A percentile compares a stretch with the other conserved stretches of the same genome.
These are phyloP conservation scores for Garrulus glandarius DNA, from an alignment of 2,797 vertebrate genomes.

Conservation along the genomic window DNA sequence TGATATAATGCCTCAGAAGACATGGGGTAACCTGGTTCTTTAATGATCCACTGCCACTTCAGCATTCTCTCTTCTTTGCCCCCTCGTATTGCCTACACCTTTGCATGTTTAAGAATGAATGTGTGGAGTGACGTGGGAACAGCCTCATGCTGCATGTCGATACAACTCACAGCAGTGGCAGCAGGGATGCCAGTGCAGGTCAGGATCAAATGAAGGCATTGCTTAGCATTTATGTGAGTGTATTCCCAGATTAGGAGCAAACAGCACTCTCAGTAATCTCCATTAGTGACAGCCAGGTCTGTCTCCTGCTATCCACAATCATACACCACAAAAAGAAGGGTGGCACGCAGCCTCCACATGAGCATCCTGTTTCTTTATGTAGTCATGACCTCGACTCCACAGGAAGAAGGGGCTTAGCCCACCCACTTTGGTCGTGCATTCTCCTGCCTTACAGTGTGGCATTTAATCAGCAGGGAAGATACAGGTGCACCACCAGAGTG, in stretches of 20 bases:
- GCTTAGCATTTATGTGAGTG: not conserved
- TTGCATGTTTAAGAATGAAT: not conserved
- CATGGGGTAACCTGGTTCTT: not conserved
- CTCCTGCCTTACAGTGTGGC: not conserved
- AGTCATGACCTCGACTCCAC: not conserved
- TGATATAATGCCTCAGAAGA: constrained; percentile 11
- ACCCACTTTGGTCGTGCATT: not conserved
- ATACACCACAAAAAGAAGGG: not conserved
- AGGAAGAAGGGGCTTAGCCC: not conserved
- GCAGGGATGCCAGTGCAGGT: not conserved
- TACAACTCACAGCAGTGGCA: not conserved
- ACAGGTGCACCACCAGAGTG: not conserved
- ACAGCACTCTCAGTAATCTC: not conserved
- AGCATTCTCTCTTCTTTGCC: not conserved
- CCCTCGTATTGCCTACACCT: not conserved
- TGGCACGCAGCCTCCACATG: rapidly evolving
- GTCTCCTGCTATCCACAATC: not conserved
- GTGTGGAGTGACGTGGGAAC: not conserved
- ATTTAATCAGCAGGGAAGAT: not conserved
- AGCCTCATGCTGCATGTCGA: not conserved
- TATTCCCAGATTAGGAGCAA: not conserved
- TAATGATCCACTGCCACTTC: not conserved
- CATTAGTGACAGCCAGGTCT: not conserved
- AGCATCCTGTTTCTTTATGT: not conserved
- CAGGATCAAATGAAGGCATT: not conserved